These are phyloP conservation scores for Manacus vitellinus DNA, from an alignment of 2,113 vertebrate genomes.

Conservation along the genomic window DNA sequence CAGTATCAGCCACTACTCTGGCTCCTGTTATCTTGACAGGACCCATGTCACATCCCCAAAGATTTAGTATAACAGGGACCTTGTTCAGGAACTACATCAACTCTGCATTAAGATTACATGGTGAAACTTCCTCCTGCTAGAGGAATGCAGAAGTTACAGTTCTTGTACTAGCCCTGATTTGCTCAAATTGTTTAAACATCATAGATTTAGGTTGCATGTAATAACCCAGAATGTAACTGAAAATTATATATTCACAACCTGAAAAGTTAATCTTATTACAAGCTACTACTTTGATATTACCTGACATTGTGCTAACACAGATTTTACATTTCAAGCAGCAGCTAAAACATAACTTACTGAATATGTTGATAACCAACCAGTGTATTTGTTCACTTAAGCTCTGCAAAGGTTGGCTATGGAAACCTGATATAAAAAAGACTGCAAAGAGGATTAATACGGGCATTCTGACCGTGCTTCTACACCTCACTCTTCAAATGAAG, in stretches of 20 bases:
- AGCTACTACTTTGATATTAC: slow-evolving; percentile 55
- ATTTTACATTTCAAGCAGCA: slow-evolving; percentile 54
- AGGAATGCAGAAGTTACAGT: background rate
- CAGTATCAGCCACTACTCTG: background rate
- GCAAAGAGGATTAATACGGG: slow-evolving; percentile 30
- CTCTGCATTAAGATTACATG: slow-evolving; percentile 41
- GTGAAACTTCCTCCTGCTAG: slow-evolving; percentile 1
- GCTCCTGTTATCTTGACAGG: background rate
- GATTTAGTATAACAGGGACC: background rate
- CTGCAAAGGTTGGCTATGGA: slow-evolving; percentile 46
- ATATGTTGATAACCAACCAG: slow-evolving; percentile 18
- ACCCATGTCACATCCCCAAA: background rate
- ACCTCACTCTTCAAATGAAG: background rate
- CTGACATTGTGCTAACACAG: slow-evolving; percentile 60
- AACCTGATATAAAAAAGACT: background rate
- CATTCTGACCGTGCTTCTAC: background rate
- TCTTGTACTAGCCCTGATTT: background rate
- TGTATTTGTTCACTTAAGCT: slow-evolving; percentile 59
- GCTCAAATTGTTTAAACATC: slow-evolving; percentile 25
- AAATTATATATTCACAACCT: slow-evolving; percentile 60
- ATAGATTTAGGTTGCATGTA: slow-evolving; percentile 44
- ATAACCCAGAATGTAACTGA: slow-evolving; percentile 26
- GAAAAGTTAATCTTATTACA: slow-evolving; percentile 68
- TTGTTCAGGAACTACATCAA: background rate
- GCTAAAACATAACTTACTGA: slow-evolving; percentile 61